These are phyloP conservation scores for Gryllus bimaculatus DNA, from an alignment of 1,140 invertebrate genomes.

Conservation along the genomic window DNA sequence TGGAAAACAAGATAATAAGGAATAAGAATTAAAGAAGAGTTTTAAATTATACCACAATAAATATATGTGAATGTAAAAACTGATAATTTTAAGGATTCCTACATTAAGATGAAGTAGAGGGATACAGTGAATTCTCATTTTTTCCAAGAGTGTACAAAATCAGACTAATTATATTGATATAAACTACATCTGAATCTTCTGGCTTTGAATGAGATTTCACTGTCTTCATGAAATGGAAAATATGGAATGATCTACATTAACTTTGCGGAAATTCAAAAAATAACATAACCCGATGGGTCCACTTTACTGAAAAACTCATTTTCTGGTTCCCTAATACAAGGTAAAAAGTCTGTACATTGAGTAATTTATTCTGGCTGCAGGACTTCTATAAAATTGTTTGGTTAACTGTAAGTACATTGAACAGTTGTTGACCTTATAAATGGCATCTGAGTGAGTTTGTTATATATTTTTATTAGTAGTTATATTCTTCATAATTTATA, in stretches of 20 bases:
- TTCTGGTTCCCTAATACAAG: slow-evolving; percentile 1
- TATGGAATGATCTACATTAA: neutral
- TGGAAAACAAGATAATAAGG: no score
- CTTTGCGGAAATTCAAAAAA: neutral
- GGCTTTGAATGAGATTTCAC: neutral
- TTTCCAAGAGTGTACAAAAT: no score
- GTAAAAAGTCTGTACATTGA: slow-evolving; percentile 11
- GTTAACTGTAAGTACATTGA: slow-evolving; percentile 6
- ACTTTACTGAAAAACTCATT: slow-evolving; percentile 14
- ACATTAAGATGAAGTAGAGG: neutral
- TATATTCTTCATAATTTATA: neutral
- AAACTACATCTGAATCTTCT: neutral
- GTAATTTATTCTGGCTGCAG: slow-evolving; percentile 7
- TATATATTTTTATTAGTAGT: neutral
- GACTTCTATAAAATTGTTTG: neutral
- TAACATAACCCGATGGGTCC: slow-evolving; percentile 13
- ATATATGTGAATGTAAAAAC: no score
- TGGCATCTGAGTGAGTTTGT: neutral
- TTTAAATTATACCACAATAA: no score
- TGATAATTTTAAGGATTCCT: no score
- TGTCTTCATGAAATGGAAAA: neutral
- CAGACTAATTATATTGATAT: neutral
- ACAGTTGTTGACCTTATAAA: neutral
- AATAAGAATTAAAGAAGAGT: no score
- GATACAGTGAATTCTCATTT: neutral